Conservation (phyloP, 1,140 invertebrate genomes). For the Tenebrio molitor region DNA sequence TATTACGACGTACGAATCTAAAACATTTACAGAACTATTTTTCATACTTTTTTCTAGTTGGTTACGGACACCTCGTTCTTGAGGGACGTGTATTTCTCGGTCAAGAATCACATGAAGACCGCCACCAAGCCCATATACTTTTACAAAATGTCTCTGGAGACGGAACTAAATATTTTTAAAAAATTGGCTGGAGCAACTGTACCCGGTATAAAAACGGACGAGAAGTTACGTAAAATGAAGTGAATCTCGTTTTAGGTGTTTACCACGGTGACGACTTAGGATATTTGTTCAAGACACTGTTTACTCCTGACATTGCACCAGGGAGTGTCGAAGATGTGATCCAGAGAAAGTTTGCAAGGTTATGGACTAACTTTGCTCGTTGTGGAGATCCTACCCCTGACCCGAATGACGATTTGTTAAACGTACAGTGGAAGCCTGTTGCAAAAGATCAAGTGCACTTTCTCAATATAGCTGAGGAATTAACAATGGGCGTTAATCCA, state of each 20-base stretch:
- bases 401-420: constrained; percentile 39
- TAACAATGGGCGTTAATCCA: constrained; percentile 41
- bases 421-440: constrained; percentile 52
- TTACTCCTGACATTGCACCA: constrained; percentile 61
- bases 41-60: constrained; percentile 21
- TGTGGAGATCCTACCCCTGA: constrained; percentile 64
- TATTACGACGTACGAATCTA: constrained; percentile 3
- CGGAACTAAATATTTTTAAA: constrained; percentile 41
- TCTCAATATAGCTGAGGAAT: constrained; percentile 42
- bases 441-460: constrained; percentile 47
- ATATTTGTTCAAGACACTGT: constrained; percentile 68
- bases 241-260: constrained; percentile 66
- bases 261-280: constrained; percentile 74
- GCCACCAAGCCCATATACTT: constrained; percentile 48
- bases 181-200: background rate
- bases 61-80: constrained; percentile 5
- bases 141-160: constrained; percentile 47
- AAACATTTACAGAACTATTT: background rate
- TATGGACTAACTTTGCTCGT: constrained; percentile 70
- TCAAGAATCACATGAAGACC: constrained; percentile 34
- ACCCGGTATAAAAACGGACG: too few relatives aligned
- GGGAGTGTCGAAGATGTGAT: constrained; percentile 41
- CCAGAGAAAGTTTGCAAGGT: constrained; percentile 64
- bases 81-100: constrained; percentile 22
- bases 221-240: too few relatives aligned